Base-by-base conservation (phyloP, 2,797 vertebrate species). In the Kryptopterus vitreolus region DNA sequence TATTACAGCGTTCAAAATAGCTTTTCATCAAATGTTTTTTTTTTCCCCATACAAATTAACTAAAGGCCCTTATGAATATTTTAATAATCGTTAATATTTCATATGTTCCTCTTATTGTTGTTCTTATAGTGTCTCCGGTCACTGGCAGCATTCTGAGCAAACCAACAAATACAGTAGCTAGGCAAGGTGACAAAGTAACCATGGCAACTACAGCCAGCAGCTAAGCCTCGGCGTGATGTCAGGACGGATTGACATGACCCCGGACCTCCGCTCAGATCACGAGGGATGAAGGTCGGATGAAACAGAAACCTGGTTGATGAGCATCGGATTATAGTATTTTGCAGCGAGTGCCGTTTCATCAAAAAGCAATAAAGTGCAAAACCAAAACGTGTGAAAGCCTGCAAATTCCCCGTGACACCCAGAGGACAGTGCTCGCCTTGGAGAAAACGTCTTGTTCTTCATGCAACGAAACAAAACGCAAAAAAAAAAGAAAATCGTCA, bases 201-300 rank as follows among this genome's bases (percentile, higher is more conserved):
- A 84, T 86, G 65, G 86, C 43, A 83, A 83, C 52, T 15, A 13
- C 65, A 70, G 59, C 31, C 69, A 29, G 50, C 63, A 46, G 65
- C 31, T 48, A 73, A 74, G 66, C 81, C 75, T 24, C 31, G 22
- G 38, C 48, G 24, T 76, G 71, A 76, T 58, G 62, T 70, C 58
- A 77, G 69, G 59, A 78, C 12, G 62, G 81, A 82, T 20, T 74
- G 35, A 38, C 68, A 50, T 76, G 75, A 81, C 76, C 58, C 1
- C 16, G 8, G 61, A 38, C 29, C 70, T 78, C 43, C 29, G 35
- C 29, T n/a, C 7, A n/a, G 38, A 50, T 59, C 31, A 33, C 26
- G 18, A 65, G 4, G 46, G 43, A 66, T 73, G 50, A 66, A 66
- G 76, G 59, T 68, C 76, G 55, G 74, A 77, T 62, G 13, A 69